These are phyloP conservation scores for Meteorus cinctellus DNA, from an alignment of 2,888 invertebrate genomes.

Conservation along the genomic window DNA sequence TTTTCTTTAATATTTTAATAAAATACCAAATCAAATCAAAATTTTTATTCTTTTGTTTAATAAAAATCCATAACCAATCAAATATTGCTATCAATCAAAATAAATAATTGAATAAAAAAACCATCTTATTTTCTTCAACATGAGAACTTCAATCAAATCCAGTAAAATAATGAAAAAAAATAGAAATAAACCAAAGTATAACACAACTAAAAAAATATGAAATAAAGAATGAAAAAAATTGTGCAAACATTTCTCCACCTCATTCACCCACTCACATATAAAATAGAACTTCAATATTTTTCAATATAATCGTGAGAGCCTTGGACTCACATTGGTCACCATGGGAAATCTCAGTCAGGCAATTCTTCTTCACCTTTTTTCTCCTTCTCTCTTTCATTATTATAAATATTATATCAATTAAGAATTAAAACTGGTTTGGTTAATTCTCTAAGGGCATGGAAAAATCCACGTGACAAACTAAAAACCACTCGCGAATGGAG, in stretches of 20 bases:
- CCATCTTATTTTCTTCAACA: too few relatives aligned
- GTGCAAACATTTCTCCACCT: too few relatives aligned
- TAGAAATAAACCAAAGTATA: too few relatives aligned
- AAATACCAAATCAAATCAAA: too few relatives aligned
- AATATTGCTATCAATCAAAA: too few relatives aligned
- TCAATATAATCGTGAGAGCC: slow-evolving; percentile 63
- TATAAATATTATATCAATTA: slow-evolving; percentile 70
- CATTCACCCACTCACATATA: slow-evolving; percentile 57
- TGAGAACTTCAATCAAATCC: too few relatives aligned
- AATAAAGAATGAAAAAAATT: neutral
- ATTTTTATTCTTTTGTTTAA: too few relatives aligned
- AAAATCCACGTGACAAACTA: slow-evolving; percentile 11
- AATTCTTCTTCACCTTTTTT: slow-evolving; percentile 28
- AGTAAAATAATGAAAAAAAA: too few relatives aligned
- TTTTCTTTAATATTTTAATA: too few relatives aligned
- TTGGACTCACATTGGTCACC: slow-evolving; percentile 60
- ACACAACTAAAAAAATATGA: neutral
- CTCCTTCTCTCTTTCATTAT: slow-evolving; percentile 55
- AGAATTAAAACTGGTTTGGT: slow-evolving; percentile 56
- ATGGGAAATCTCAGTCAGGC: slow-evolving; percentile 66
- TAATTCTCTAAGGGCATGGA: slow-evolving; percentile 6
- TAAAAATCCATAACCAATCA: too few relatives aligned
- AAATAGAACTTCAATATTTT: slow-evolving; percentile 64
- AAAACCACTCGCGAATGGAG: neutral
- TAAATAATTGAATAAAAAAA: too few relatives aligned